Percentiles rank a stretch among this genome's conserved stretches.
These are phyloP conservation scores for Clistopyga incitator DNA, from an alignment of 2,888 invertebrate species.

Conservation along the genomic window DNA sequence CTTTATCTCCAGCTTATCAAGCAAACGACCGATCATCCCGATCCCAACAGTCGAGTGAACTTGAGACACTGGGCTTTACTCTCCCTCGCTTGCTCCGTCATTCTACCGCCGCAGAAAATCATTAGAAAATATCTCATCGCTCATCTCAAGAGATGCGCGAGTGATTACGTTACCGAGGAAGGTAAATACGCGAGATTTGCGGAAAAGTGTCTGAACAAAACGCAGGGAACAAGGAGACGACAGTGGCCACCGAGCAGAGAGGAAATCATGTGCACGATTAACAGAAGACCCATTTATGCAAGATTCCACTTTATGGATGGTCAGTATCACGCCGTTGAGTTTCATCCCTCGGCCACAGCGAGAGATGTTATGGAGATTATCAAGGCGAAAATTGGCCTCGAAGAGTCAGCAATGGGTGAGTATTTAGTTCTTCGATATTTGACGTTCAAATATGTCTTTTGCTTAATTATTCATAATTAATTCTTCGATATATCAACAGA, in stretches of 20 bases:
- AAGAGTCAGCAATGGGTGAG: constrained; percentile 89
- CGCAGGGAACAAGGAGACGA: constrained; percentile 91
- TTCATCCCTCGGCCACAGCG: constrained; percentile 96
- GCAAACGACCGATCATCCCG: constrained; percentile 96
- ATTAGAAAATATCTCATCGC: constrained; percentile 94
- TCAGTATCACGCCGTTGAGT: constrained; percentile 97
- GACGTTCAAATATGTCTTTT: not conserved
- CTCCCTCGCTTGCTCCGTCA: constrained; percentile 91
- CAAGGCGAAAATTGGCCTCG: constrained; percentile 94
- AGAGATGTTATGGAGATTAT: constrained; percentile 95
- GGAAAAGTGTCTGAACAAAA: constrained; percentile 92
- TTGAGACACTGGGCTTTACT: constrained; percentile 96
- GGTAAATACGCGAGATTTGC: constrained; percentile 97
- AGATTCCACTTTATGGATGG: constrained; percentile 97
- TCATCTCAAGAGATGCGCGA: constrained; percentile 94
- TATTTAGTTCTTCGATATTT: constrained; percentile 19
- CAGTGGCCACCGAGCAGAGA: constrained; percentile 96
- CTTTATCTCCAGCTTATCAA: constrained; percentile 96
- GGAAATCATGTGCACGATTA: constrained; percentile 96
- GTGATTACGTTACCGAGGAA: constrained; percentile 95
- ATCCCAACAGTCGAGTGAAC: constrained; percentile 94
- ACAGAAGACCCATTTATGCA: constrained; percentile 95
- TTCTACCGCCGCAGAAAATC: constrained; percentile 94
- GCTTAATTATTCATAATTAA: too few relatives aligned
- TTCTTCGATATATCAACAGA: too few relatives aligned